Evolutionary conservation across 2,888 invertebrate species (phyloP), one percentile per base, ranked within the genome.

Genomic region (Thymelicus lineola): DNA sequence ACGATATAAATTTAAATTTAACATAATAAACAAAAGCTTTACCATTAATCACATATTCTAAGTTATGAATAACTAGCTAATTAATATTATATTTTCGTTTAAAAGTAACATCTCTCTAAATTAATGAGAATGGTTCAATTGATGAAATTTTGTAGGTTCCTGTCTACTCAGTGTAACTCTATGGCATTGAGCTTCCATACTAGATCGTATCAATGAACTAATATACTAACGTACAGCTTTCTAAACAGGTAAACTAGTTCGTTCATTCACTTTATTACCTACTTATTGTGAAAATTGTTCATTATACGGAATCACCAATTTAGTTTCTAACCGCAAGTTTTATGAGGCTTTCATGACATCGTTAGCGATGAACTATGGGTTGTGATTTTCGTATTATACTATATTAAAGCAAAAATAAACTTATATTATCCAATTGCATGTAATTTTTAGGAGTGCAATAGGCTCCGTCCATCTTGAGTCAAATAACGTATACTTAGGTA

Each of bases 241-340:
- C 69, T 63, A 69, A 69, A 36, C 60, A 48, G 15, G 45, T 46
- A 17, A 53, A 67, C 14, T 53, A 68, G 61, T 45, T 17, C 55
- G 42, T 45, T 45, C 55, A 45, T 7, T 58, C 38, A 58, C 55
- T 61, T 46, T 61, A 60, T 53, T 68, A 36, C 67, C 20, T 66
- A 28, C 67, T 68, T 61, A 61, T 68, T 55, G 67, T 68, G 67
- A 55, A 67, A 68, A 68, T 68, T 68, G 55, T 55, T 55, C 61
- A 36, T 61, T 68, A 62, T 62, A 50, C 42, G 53, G 55, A 61
- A 67, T 67, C 50, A 67, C 35, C 53, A 55, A 68, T 62, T 61
- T 67, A 53, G 55, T 61, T 60, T 42, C 48, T 20, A 17, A 67
- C 67, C 67, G 45, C 67, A 61, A 67, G 28, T 28, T 61, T 35